Evolutionary conservation across 2,888 invertebrate genomes (phyloP).

Genomic region (Argyresthia albistria): DNA sequence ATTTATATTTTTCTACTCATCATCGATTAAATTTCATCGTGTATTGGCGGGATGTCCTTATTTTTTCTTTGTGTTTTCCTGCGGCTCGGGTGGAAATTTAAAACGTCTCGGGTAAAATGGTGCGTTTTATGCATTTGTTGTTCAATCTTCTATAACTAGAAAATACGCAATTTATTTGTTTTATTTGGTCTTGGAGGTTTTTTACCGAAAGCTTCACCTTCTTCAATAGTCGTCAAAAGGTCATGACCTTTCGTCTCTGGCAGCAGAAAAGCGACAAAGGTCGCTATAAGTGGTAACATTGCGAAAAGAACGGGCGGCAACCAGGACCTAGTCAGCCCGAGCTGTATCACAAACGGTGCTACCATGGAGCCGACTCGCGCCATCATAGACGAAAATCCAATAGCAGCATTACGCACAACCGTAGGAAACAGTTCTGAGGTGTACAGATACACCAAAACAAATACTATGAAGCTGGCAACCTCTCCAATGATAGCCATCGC

Average conservation of each 20-base stretch:
- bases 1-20: too few relatives aligned
- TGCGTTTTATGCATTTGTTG: too few relatives aligned
- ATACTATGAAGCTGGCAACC: constrained; percentile 86
- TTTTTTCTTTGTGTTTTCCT: too few relatives aligned
- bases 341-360: constrained; percentile 84
- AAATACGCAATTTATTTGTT: too few relatives aligned
- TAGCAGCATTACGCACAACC: constrained; percentile 87
- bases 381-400: constrained; percentile 91
- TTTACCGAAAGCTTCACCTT: constrained; percentile 76
- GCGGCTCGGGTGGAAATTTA: too few relatives aligned
- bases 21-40: too few relatives aligned
- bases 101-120: too few relatives aligned
- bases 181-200: constrained; percentile 11
- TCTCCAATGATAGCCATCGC: constrained; percentile 81
- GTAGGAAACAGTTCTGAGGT: constrained; percentile 92
- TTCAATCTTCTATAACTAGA: too few relatives aligned
- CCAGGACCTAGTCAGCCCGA: constrained; percentile 64
- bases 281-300: constrained; percentile 74
- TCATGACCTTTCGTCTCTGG: constrained; percentile 86
- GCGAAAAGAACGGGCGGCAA: constrained; percentile 83
- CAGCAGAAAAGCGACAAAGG: constrained; percentile 70
- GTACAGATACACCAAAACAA: constrained; percentile 89
- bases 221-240: constrained; percentile 85
- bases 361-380: constrained; percentile 89
- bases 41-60: too few relatives aligned